These are phyloP conservation scores for Girardia tigrina DNA, from an alignment of 2,888 invertebrate species.

Conservation along the genomic window DNA sequence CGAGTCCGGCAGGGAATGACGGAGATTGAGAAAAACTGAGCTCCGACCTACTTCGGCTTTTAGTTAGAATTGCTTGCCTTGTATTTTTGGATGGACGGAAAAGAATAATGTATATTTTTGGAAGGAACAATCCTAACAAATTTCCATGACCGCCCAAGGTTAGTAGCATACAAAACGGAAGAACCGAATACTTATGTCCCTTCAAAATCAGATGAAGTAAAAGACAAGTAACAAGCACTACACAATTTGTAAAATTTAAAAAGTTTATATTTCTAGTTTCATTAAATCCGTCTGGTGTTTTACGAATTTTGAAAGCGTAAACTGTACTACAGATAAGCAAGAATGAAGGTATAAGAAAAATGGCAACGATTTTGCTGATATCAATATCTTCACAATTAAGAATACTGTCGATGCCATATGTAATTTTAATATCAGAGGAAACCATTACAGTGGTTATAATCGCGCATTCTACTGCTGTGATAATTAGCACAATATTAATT, in stretches of 20 bases:
- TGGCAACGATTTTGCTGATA: neutral
- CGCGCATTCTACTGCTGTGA: neutral
- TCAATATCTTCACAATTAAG: neutral
- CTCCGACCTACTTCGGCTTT: neutral
- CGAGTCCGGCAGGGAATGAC: neutral
- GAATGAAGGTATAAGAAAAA: constrained; percentile 37
- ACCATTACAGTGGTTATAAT: constrained; percentile 32
- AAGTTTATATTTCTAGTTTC: constrained; percentile 43
- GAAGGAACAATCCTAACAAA: constrained; percentile 41
- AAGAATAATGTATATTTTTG: constrained; percentile 53
- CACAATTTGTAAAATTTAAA: constrained; percentile 37
- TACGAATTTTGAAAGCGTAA: constrained; percentile 43
- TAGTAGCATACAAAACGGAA: constrained; percentile 39
- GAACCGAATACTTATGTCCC: neutral
- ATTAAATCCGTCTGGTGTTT: constrained; percentile 44
- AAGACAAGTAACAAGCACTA: constrained; percentile 21
- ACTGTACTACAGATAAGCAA: constrained; percentile 41
- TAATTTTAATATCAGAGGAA: neutral
- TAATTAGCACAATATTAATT: constrained; percentile 30
- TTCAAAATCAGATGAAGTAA: neutral
- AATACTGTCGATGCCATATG: neutral
- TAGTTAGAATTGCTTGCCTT: constrained; percentile 54
- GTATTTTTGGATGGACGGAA: constrained; percentile 56
- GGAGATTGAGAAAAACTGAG: neutral
- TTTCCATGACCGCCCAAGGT: constrained; percentile 41